Evolutionary conservation across 92 coral and sea anemone genomes (phyloP), one percentile per base, ranked within the genome.

Genomic region (Pocillopora meandrina): DNA sequence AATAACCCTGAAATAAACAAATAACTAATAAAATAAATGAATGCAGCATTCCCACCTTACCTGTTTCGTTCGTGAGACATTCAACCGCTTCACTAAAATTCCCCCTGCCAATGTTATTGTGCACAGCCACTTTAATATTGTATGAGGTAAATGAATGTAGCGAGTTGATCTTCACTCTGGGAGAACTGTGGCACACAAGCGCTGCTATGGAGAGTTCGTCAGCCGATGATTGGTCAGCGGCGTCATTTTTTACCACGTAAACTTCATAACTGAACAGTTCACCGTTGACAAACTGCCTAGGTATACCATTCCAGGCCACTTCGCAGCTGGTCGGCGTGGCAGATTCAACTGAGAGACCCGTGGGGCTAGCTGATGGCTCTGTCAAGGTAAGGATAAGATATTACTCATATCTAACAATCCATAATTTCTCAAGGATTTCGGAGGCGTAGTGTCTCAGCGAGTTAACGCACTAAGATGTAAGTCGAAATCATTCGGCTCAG

Each of bases 341-440:
- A 77, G 47, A 56, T 23, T 31, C 17, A 7, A 60, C 69, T 15
- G 56, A 34, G 16, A 77, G 15, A 2, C 69, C 69, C 26, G 81
- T 62, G 21, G 81, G 81, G 42, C 67, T 77, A 6, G 57, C 81
- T 16, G 80, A 59, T 4, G 80, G 80, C 17, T 76, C 80, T 76
- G 80, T 2, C 8, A n/a, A 76, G 13, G 68, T 1, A 12, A 16
- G 2, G 23, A 73, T 12, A 14, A 66, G 76, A 42, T 9, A 36
- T 42, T 12, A 11, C 10, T 14, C 9, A 68, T 68, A 31, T 31
- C 72, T 68, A 10, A n/a, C 15, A 26, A 16, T 3, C 15, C 14
- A 8, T 9, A n/a, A 13, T 10, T 19, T 62, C 17, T 62, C 8
- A 62, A 1, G 17, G 20, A 3, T 15, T 62, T 62, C n/a, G 66